Conservation (phyloP, 53 echinoderm and acorn worm species). For the Actinopyga echinites region DNA sequence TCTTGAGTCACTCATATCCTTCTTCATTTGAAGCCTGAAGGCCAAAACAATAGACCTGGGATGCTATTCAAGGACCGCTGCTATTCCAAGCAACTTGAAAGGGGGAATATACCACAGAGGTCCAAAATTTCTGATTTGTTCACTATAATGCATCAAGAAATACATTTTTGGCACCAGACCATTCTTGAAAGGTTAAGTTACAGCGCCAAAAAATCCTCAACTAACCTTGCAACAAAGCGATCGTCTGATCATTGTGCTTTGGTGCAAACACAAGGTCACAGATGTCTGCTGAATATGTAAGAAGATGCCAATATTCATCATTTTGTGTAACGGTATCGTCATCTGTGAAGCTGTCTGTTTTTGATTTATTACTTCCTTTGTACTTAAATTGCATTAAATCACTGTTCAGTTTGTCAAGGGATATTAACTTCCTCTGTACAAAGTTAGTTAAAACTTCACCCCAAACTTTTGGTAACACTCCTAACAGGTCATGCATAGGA, state of each 20-base stretch:
- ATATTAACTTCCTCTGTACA: not conserved
- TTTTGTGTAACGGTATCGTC: not conserved
- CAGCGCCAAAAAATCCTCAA: not conserved
- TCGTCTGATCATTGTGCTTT: not conserved
- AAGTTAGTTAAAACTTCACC: constrained; percentile 4
- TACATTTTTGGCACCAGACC: constrained; percentile 3
- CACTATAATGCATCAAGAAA: constrained; percentile 1
- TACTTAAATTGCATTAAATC: not conserved
- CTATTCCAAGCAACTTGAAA: too few relatives aligned
- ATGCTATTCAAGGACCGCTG: too few relatives aligned
- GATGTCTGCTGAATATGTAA: not conserved
- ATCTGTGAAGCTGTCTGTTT: constrained; percentile 5
- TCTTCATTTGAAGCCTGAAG: too few relatives aligned
- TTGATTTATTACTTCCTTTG: constrained; percentile 9
- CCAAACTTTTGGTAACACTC: constrained; percentile 21
- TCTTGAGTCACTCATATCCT: too few relatives aligned
- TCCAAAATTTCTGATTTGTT: constrained; percentile 6
- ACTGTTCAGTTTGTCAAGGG: not conserved
- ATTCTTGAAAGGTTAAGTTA: not conserved
- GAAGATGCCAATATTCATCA: not conserved
- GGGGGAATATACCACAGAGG: not conserved
- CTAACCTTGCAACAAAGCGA: not conserved
- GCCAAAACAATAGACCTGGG: too few relatives aligned
- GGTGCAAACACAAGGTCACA: not conserved
- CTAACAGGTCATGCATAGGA: constrained; percentile 54